A percentile compares a stretch with the other conserved stretches of the same genome.
These are phyloP conservation scores for Bombus impatiens DNA, from an alignment of 1,140 invertebrate species.

Conservation along the genomic window DNA sequence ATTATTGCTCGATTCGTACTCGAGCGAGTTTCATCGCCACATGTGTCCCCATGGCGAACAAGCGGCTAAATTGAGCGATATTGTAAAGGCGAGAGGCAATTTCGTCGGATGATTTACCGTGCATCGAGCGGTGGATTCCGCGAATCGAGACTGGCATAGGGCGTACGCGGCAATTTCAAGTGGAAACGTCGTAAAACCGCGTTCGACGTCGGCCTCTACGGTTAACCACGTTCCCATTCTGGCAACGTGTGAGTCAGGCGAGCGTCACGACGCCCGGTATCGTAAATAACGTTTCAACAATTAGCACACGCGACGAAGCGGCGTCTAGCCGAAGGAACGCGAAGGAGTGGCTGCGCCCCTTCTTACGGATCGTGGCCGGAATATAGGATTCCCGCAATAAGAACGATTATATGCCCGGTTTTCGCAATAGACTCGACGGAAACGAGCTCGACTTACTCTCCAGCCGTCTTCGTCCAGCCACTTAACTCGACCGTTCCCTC, in stretches of 20 bases:
- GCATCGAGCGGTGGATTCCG: conserved; percentile 19
- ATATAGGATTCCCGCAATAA: conserved; percentile 69
- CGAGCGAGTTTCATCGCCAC: conserved; percentile 1
- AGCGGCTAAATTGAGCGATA: conserved; percentile 2
- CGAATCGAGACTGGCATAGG: conserved; percentile 23
- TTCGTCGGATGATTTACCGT: conserved; percentile 33
- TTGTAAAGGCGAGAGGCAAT: conserved; percentile 31
- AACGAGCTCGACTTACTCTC: conserved; percentile 8
- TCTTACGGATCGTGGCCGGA: conserved; percentile 53
- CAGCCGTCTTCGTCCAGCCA: conserved; percentile 22
- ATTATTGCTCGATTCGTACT: neutral
- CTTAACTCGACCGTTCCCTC: conserved; percentile 3
- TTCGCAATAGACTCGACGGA: neutral
- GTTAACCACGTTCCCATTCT: conserved; percentile 69
- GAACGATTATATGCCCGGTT: conserved; percentile 53
- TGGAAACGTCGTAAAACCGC: conserved; percentile 58
- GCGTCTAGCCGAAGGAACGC: neutral
- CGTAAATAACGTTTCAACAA: conserved; percentile 74
- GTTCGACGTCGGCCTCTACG: conserved; percentile 48
- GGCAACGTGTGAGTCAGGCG: conserved; percentile 57
- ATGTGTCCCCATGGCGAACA: neutral
- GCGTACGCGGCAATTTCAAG: conserved; percentile 28
- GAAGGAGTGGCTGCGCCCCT: conserved; percentile 34
- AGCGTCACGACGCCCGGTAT: conserved; percentile 56
- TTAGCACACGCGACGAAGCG: conserved; percentile 63